These are phyloP conservation scores for Nephila pilipes DNA, from an alignment of 1,140 invertebrate genomes.

Conservation along the genomic window DNA sequence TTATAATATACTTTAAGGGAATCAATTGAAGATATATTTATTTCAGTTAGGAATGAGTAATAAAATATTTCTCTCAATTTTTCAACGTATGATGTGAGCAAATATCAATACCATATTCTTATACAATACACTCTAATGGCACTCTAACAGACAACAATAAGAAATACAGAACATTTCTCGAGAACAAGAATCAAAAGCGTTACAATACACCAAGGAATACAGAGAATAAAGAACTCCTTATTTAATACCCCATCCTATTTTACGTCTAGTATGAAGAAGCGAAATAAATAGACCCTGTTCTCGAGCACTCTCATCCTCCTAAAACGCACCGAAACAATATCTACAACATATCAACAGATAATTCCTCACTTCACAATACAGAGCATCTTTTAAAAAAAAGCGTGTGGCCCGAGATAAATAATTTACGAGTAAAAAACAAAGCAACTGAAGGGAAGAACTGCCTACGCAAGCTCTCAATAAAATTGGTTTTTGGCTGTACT, in stretches of 20 bases:
- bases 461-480: slow-evolving; percentile 17
- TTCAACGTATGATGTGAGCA: no score
- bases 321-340: background rate
- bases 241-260: background rate
- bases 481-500: slow-evolving; percentile 28
- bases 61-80: no score
- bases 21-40: no score
- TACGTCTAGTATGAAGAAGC: background rate
- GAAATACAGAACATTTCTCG: background rate
- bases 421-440: slow-evolving; percentile 29
- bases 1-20: no score
- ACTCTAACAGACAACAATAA: background rate
- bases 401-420: background rate
- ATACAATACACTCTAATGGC: background rate
- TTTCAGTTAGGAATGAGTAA: no score
- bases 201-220: background rate
- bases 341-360: slow-evolving; percentile 8
- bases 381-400: background rate
- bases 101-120: no score
- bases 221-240: background rate
- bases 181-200: background rate
- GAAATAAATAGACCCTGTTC: background rate
- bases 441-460: background rate
- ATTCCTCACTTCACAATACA: background rate
- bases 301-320: background rate